Base-by-base conservation (phyloP, 2,888 invertebrate species). In the Pterostichus madidus region DNA sequence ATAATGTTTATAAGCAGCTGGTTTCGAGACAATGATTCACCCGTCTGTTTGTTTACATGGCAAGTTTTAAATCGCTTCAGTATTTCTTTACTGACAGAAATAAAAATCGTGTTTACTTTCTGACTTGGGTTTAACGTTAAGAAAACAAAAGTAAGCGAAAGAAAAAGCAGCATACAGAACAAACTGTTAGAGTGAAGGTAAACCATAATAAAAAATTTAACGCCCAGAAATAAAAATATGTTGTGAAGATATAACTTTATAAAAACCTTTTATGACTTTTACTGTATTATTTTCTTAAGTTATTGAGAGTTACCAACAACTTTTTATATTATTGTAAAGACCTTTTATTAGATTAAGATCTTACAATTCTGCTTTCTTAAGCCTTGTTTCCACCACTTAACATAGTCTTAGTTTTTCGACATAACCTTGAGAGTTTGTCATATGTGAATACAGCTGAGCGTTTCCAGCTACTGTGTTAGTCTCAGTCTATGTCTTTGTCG, bases 31-130 rank as follows among this genome's bases (percentile, higher is more conserved):
- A 64, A 11, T 64, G 32, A 35, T 64, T 32, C 32, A 32, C 49
- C n/a, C 6, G 24, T 3, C 8, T 59, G 64, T 64, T 64, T 64
- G 32, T 64, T 64, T 64, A 32, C 31, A 61, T 61, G 32, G n/a
- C 13, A 35, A 64, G 64, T 35, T 64, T 64, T 35, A 64, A 64
- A 64, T 32, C 35, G 64, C 64, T 64, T 35, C 32, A 13, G 32
- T 35, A 13, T 64, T 64, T 64, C 32, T 10, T n/a, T 11, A 64
- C 35, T 10, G 64, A 32, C 64, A 7, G 64, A 64, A 64, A 64
- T 64, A 64, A 64, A 64, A 64, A 64, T 64, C 13, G n/a, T 64
- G 64, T 35, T 64, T 64, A 64, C 64, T 64, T 64, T 64, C n/a
- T 10, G n/a, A 64, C 64, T 64, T 64, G n/a, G 32, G 64, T 64